phyloP scores from a whole-genome alignment of 2,797 vertebrate species.

The Pseudochromis fuscus region DNA sequence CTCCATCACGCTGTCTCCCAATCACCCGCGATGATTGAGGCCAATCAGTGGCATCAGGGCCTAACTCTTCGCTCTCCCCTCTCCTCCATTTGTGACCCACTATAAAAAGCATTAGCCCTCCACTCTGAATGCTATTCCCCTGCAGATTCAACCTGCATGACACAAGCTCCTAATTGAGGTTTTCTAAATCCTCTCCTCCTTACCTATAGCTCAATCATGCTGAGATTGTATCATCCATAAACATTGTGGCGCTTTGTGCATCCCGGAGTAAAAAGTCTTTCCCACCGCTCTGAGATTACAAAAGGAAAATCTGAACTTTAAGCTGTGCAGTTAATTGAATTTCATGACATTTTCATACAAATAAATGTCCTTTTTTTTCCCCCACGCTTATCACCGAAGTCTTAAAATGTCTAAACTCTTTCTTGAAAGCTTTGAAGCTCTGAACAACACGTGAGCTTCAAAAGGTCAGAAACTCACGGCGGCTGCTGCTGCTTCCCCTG shows the following conservation, averaged over 20 bases:
- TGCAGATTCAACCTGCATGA: constrained; percentile 35
- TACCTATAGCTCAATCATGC: constrained; percentile 67
- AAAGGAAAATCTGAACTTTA: constrained; percentile 51
- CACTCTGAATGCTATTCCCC: constrained; percentile 47
- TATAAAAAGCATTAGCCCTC: constrained; percentile 63
- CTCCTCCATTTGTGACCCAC: constrained; percentile 64
- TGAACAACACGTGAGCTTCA: not conserved
- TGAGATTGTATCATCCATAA: constrained; percentile 69
- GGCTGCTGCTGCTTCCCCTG: not conserved
- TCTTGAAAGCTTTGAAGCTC: constrained; percentile 7
- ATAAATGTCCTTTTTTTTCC: constrained; percentile 12
- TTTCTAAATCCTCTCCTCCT: constrained; percentile 60
- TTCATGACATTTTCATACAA: constrained; percentile 56
- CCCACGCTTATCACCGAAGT: constrained; percentile 29
- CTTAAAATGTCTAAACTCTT: constrained; percentile 10
- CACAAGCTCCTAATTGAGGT: constrained; percentile 62
- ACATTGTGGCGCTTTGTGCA: constrained; percentile 30
- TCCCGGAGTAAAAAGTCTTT: constrained; percentile 31
- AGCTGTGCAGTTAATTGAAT: constrained; percentile 54
- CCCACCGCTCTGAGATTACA: constrained; percentile 30
- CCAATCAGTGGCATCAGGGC: constrained; percentile 72
- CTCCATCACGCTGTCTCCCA: constrained; percentile 66
- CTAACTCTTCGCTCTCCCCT: constrained; percentile 44
- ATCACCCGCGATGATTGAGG: constrained; percentile 72
- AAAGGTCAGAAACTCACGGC: constrained; percentile 26